Conservation (phyloP, 2,113 vertebrate genomes). For the Pristiophorus japonicus region DNA sequence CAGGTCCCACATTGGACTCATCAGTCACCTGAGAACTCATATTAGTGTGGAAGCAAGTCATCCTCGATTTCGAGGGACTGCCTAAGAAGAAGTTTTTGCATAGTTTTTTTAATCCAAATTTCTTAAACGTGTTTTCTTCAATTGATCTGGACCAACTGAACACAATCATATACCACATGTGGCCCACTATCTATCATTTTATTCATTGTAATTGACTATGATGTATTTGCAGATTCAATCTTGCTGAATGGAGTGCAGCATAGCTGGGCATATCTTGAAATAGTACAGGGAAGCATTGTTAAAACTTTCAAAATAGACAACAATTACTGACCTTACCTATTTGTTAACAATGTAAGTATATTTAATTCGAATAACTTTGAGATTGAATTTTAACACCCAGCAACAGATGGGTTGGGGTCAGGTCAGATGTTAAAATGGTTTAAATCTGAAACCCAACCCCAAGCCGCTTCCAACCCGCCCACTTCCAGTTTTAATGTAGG, state of each 20-base stretch:
- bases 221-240: background rate
- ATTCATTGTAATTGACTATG: background rate
- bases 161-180: background rate
- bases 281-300: background rate
- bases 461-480: background rate
- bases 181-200: too few relatives aligned
- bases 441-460: background rate
- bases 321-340: background rate
- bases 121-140: background rate
- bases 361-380: background rate
- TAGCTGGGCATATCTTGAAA: background rate
- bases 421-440: background rate
- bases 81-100: too few relatives aligned
- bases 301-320: background rate
- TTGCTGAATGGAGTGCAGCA: background rate
- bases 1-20: too few relatives aligned
- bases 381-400: background rate
- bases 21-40: too few relatives aligned
- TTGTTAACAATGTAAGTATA: background rate
- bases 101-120: background rate
- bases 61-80: too few relatives aligned
- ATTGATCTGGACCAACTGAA: background rate
- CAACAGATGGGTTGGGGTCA: background rate
- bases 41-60: too few relatives aligned
- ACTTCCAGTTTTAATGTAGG: background rate